Conservation (phyloP, 2,797 vertebrate species). For the Phrynocephalus guinanensis region DNA sequence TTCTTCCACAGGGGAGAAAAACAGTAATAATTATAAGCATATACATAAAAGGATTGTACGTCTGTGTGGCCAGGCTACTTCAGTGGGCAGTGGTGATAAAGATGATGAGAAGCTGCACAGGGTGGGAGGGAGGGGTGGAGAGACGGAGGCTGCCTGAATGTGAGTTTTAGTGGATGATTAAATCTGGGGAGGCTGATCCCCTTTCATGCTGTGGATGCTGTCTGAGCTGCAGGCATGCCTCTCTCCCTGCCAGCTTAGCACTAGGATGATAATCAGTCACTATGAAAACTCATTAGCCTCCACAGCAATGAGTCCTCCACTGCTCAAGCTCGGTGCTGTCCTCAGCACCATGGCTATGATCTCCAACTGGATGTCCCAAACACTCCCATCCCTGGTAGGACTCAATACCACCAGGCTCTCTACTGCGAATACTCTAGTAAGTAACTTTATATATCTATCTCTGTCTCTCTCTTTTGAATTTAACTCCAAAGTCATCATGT, state of each 20-base stretch:
- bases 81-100: constrained; percentile 37
- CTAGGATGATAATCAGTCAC: constrained; percentile 76
- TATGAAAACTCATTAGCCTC: constrained; percentile 81
- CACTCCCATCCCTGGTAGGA: constrained; percentile 81
- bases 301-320: constrained; percentile 80
- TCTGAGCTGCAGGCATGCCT: constrained; percentile 76
- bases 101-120: constrained; percentile 36
- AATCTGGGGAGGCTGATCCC: constrained; percentile 66
- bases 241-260: constrained; percentile 73
- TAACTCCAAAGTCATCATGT: background rate
- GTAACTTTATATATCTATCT: constrained; percentile 63
- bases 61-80: constrained; percentile 15
- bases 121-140: background rate
- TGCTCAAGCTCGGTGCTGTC: constrained; percentile 83
- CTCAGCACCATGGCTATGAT: constrained; percentile 84
- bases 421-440: constrained; percentile 80
- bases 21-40: constrained; percentile 29
- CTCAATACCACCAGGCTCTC: constrained; percentile 78
- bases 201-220: constrained; percentile 69
- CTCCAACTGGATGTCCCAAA: constrained; percentile 87
- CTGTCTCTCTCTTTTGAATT: background rate
- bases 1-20: constrained; percentile 8
- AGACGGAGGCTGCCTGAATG: constrained; percentile 11
- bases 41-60: constrained; percentile 35
- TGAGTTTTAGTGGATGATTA: constrained; percentile 58